Evolutionary conservation across 2,113 vertebrate species (phyloP).

Genomic region (Eira barbara): DNA sequence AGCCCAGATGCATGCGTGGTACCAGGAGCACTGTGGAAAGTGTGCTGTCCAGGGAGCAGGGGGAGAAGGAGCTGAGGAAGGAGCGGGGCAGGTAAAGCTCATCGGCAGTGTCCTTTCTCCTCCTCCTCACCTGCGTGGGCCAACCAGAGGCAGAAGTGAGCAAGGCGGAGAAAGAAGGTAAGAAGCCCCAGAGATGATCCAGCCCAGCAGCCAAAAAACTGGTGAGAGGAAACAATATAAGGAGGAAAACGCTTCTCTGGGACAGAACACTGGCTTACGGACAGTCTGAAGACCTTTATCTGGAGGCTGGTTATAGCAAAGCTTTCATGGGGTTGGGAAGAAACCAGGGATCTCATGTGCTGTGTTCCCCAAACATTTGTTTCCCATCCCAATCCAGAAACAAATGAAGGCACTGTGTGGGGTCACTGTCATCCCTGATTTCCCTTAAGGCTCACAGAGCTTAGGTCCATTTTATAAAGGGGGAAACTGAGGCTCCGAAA

Average conservation of each 20-base stretch:
- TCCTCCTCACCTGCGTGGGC: rapidly evolving
- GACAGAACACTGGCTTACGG: background rate
- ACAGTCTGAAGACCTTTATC: background rate
- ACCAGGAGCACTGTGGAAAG: background rate
- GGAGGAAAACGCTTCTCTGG: background rate
- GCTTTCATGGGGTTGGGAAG: background rate
- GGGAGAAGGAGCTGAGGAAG: background rate
- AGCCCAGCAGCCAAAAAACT: background rate
- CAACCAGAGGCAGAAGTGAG: background rate
- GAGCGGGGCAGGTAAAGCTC: background rate
- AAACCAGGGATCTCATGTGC: background rate
- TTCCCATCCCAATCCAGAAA: background rate
- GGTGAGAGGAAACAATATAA: background rate
- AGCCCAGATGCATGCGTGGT: background rate
- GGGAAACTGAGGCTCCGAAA: background rate
- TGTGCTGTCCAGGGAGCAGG: background rate
- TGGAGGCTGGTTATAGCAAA: background rate
- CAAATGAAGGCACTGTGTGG: background rate
- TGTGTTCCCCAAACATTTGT: background rate
- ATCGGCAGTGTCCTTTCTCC: background rate
- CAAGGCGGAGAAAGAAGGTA: background rate
- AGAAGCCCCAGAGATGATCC: background rate
- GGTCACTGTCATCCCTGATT: too few species aligned
- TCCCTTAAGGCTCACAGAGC: background rate
- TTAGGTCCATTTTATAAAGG: background rate